Conservation (phyloP, 2,113 vertebrate species). For the Semnopithecus entellus region DNA sequence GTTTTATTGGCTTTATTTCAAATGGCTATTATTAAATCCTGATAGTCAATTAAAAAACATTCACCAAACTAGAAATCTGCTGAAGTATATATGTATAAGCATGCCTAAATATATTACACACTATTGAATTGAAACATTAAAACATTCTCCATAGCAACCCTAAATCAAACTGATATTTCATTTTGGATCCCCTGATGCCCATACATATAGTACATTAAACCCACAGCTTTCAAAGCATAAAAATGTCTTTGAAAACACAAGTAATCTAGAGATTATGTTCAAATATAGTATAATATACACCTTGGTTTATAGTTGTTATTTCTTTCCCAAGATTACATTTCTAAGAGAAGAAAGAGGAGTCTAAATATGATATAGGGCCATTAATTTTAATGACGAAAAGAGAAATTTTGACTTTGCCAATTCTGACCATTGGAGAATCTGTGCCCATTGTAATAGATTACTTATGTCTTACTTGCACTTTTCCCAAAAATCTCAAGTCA, state of each 20-base stretch:
- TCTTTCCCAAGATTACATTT: slow-evolving; percentile 50
- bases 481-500: background rate
- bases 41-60: slow-evolving; percentile 55
- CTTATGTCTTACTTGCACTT: background rate
- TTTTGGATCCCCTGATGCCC: slow-evolving; percentile 50
- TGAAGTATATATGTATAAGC: background rate
- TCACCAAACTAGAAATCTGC: slow-evolving; percentile 24
- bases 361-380: background rate
- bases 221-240: slow-evolving; percentile 51
- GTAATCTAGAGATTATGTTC: slow-evolving; percentile 49
- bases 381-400: slow-evolving; percentile 13
- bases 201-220: slow-evolving; percentile 56
- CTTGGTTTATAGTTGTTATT: slow-evolving; percentile 44
- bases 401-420: slow-evolving; percentile 16
- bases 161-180: slow-evolving; percentile 63
- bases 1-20: slow-evolving; percentile 60
- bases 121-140: slow-evolving; percentile 50
- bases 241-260: slow-evolving; percentile 59
- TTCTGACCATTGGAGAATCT: slow-evolving; percentile 12
- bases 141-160: slow-evolving; percentile 57
- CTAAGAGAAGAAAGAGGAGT: background rate
- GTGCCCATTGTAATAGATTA: background rate
- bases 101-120: slow-evolving; percentile 54
- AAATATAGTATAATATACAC: slow-evolving; percentile 26
- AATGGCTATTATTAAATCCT: slow-evolving; percentile 52